Evolutionary conservation across 2,113 vertebrate species (phyloP), one percentile per base, ranked within the genome.

Genomic region (Marmota monax): DNA sequence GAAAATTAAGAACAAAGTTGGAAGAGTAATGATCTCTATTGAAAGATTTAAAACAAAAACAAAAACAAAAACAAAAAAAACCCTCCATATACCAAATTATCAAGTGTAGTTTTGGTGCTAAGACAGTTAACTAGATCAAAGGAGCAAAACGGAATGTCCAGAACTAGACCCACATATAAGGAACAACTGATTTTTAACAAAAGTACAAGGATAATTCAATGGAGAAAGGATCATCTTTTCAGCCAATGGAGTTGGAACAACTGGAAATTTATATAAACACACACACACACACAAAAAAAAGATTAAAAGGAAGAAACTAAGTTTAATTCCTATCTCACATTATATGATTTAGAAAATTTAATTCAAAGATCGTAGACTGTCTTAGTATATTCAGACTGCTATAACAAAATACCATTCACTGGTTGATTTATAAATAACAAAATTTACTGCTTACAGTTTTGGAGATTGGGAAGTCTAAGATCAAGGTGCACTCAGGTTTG

Each of bases 1-100:
- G 27, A 76, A 96, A 80, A 80, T 89, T 92, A 65, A 78, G 86
- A 69, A 74, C 3, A 42, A 92, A 32, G 7, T 73, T 84, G 27
- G 32, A 90, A 23, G 12, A 53, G 9, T 63, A 77, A 51, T 61
- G 8, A 63, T 34, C 80, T 1, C 18, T 85, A 83, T 48, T 27
- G 58, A 29, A 86, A 86, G 22, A 58, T 13, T 63, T 92, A 34
- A 48, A 51, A 45, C 3, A 78, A 34, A 48, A 32, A 29, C 8
- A 7, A 8, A 22, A 51, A 76, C 39, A 78, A 51, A 48, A 32
- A 16, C 8, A 7, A 8, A 22, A 51, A 45, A 51, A 45, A 45
- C 45, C 45, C 4, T 32, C 48, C 3, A 83, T 73, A 61, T 73
- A 88, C 56, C 34, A 92, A 74, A 3, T 73, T 95, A 42, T n/a